A percentile compares a stretch with the other conserved stretches of the same genome.
phyloP scores from a whole-genome alignment of 2,797 vertebrate species.

The Sciaenops ocellatus region DNA sequence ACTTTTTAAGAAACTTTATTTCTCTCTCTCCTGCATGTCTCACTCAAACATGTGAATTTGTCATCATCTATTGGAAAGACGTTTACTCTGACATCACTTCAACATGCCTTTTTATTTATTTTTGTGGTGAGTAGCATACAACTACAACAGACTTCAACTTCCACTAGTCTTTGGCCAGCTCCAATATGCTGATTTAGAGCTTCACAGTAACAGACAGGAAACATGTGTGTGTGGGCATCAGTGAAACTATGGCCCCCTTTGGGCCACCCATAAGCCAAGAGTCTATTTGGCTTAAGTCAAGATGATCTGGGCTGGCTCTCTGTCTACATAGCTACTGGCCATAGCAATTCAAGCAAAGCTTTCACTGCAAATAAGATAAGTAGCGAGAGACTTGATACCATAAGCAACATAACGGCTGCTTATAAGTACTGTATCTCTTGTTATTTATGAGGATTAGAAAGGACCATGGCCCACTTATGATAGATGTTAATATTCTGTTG shows the following conservation, averaged over 20 bases:
- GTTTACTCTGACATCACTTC: slow-evolving; percentile 29
- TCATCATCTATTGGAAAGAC: not conserved
- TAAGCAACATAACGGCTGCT: not conserved
- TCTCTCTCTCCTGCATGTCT: slow-evolving; percentile 20
- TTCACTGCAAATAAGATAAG: slow-evolving; percentile 31
- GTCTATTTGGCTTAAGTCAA: slow-evolving; percentile 37
- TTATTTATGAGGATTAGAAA: slow-evolving; percentile 29
- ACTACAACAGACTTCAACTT: slow-evolving; percentile 27
- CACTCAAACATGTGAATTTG: slow-evolving; percentile 32
- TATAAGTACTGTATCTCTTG: not conserved
- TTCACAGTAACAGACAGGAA: slow-evolving; percentile 14
- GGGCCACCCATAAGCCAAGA: slow-evolving; percentile 33
- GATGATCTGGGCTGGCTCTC: slow-evolving; percentile 46
- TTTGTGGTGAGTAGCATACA: not conserved
- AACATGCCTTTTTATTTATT: not conserved
- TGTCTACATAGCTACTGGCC: slow-evolving; percentile 38
- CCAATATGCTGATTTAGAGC: slow-evolving; percentile 20
- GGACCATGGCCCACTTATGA: not conserved
- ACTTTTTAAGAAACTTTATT: too few relatives aligned
- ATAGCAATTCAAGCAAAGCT: slow-evolving; percentile 33
- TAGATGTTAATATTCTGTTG: slow-evolving; percentile 35
- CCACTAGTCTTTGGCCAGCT: slow-evolving; percentile 9
- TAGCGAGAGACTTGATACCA: slow-evolving; percentile 15
- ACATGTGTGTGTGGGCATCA: slow-evolving; percentile 35
- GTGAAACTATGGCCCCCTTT: slow-evolving; percentile 35